Evolutionary conservation across 2,888 invertebrate genomes (phyloP), one percentile per base, ranked within the genome.

Genomic region (Nomada ferruginata): DNA sequence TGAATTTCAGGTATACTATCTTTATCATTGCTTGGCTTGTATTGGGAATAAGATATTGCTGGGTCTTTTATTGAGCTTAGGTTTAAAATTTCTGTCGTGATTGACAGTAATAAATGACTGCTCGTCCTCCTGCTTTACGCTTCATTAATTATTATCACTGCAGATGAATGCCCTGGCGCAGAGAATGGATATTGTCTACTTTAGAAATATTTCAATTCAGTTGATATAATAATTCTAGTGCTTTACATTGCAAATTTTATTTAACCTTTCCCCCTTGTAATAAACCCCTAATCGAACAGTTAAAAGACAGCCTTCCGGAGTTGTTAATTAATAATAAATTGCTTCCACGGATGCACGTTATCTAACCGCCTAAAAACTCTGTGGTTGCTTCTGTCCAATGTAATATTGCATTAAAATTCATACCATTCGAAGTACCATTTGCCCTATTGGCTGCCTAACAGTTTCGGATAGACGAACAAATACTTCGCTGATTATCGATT

Each of bases 241-340:
- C 29, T 60, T 29, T 60, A 18, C 18, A 15, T 60, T 36, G 57
- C 13, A n/a, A 57, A 18, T 36, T 36, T 36, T 29, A 29, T 29
- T 18, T 18, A 60, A 60, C 59, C 36, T 60, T 36, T 36, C 59
- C 9, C 29, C 11, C 9, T n/a, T 60, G 18, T 36, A 36, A 60
- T 29, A 15, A 36, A 13, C 18, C 2, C 15, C 10, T 18, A 53
- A 53, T n/a, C 7, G 53, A 20, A 18, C 18, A 60, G 36, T 13
- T 36, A 60, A 60, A 18, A 15, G 18, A 60, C 59, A 36, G 29
- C 26, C 18, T 36, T 60, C 15, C 23, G 13, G 13, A 23, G 57
- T 20, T 20, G 57, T 57, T 57, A 57, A 57, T 57, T 57, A 57
- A 20, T 13, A 26, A 26, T 18, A 60, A 60, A 36, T 60, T 60